Evolutionary conservation across 2,113 vertebrate species (phyloP), one percentile per base, ranked within the genome.

Genomic region (Carassius auratus): DNA sequence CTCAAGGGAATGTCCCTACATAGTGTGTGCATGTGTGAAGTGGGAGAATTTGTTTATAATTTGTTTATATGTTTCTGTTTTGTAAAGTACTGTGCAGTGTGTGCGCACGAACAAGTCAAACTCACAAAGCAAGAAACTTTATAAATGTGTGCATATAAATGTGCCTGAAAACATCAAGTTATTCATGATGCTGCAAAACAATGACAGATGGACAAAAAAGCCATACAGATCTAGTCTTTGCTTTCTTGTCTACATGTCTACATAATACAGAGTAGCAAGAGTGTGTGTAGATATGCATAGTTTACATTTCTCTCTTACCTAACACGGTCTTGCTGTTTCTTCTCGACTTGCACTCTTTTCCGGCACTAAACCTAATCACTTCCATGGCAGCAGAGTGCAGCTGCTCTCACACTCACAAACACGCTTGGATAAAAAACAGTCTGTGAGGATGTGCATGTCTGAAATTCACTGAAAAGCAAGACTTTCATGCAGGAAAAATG

Each of bases 271-370:
- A 68, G 45, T 59, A 77, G 68, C 14, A 55, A 26, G 76, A 61
- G 30, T n/a, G 33, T 23, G 73, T 36, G 23, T 71, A 76, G 48
- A 55, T 62, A 66, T 33, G 38, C 13, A 7, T 45, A 57, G 85
- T 81, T 85, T 87, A 87, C 71, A 69, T 81, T 87, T 85, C 83
- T 85, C 71, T 55, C 36, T 76, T 85, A 76, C 61, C 76, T 85
- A 81, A 87, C 73, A 81, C 83, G 38, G 69, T 80, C 38, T 66
- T 69, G 33, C 21, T 15, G 8, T 36, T 81, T 85, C 76, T 76
- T 57, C 55, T 50, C 69, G 23, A 75, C 82, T 82, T 59, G 61
- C 82, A 84, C 77, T 84, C 61, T 76, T 79, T 80, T 85, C 84
- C 76, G 68, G 76, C 84, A 73, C 76, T 80, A 80, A 73, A 36